Conservation (phyloP, 2,888 invertebrate species). For the Sesia apiformis region DNA sequence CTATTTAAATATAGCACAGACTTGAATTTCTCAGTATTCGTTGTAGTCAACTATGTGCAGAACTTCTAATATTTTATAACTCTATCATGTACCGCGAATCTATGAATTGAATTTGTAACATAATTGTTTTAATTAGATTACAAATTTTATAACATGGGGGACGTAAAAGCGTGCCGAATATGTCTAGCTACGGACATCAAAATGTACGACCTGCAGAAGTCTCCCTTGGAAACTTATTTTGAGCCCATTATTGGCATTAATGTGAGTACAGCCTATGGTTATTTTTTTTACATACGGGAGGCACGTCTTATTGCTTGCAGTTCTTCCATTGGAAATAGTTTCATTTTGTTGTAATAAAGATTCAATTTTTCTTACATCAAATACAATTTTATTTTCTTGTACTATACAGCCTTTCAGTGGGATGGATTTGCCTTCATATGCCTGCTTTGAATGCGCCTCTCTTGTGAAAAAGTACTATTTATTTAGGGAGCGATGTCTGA, state of each 20-base stretch:
- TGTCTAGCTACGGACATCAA: conserved; percentile 46
- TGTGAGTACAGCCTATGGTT: conserved; percentile 24
- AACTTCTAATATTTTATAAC: conserved; percentile 60
- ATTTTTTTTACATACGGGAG: too few species aligned
- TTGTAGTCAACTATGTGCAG: conserved; percentile 12
- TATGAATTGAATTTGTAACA: conserved; percentile 25
- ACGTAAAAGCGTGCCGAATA: conserved; percentile 48
- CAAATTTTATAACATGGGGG: conserved; percentile 28
- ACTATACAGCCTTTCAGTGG: conserved; percentile 25
- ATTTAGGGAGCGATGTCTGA: conserved; percentile 43
- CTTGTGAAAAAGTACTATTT: conserved; percentile 38
- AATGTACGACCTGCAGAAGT: conserved; percentile 35
- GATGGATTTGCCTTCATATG: conserved; percentile 31
- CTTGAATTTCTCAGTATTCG: background rate
- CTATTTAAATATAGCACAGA: background rate
- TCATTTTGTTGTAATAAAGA: background rate
- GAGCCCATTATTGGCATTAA: conserved; percentile 37
- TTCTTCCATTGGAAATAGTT: too few species aligned
- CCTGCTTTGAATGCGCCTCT: conserved; percentile 47
- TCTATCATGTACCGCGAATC: conserved; percentile 43
- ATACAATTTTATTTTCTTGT: background rate
- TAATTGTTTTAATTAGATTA: conserved; percentile 7
- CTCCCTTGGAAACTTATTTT: conserved; percentile 41
- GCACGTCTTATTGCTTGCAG: too few species aligned
- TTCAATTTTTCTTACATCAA: background rate